These are phyloP conservation scores for Drosophila nebulosa DNA, from an alignment of 1,140 invertebrate genomes.

Conservation along the genomic window DNA sequence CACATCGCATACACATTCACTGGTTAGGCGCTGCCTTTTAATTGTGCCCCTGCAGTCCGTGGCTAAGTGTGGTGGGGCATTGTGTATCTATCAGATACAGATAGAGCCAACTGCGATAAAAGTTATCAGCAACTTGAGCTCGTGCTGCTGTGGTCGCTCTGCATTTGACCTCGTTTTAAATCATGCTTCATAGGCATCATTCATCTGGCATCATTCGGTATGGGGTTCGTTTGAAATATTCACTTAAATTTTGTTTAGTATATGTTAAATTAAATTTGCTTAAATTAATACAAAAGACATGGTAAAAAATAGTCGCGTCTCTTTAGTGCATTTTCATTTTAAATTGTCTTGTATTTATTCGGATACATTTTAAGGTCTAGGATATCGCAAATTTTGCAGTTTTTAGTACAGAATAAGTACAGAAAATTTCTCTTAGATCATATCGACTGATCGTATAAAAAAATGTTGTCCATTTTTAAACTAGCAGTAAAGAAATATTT, in stretches of 20 bases:
- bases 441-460: too few relatives aligned
- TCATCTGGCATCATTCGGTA: too few relatives aligned
- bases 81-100: constrained; percentile 44
- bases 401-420: too few relatives aligned
- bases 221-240: background rate
- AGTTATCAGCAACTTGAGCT: constrained; percentile 54
- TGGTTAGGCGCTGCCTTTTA: constrained; percentile 31
- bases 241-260: background rate
- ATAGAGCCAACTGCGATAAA: constrained; percentile 38
- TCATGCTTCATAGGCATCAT: constrained; percentile 32
- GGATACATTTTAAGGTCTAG: too few relatives aligned
- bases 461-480: too few relatives aligned
- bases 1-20: too few relatives aligned
- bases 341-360: too few relatives aligned
- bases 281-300: background rate
- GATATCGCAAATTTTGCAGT: too few relatives aligned
- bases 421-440: too few relatives aligned
- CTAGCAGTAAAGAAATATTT: too few relatives aligned
- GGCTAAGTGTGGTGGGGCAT: background rate
- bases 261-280: background rate
- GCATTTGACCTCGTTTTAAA: constrained; percentile 68
- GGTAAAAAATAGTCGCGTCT: background rate
- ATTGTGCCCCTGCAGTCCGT: constrained; percentile 18
- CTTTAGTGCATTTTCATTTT: background rate
- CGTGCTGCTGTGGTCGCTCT: constrained; percentile 36